Base-by-base conservation (phyloP, 2,113 vertebrate genomes). In the Semicossyphus pulcher region DNA sequence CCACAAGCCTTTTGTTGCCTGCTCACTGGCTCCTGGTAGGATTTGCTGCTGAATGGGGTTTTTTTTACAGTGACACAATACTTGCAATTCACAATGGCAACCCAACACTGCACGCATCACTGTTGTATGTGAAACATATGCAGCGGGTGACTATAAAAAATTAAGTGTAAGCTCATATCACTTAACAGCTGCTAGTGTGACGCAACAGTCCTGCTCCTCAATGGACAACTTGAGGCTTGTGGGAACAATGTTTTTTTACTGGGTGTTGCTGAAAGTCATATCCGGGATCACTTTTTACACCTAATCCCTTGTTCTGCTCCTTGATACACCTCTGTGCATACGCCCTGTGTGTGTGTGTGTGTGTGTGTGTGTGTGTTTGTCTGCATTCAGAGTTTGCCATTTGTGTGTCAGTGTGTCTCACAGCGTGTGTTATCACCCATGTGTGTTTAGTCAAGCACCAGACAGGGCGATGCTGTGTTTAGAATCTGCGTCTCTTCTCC, bases 161-260 rank as follows among this genome's bases (percentile, higher is more conserved):
- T 94, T 90, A 94, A 93, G 89, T 91, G 88, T 91, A 91, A 93
- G 91, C 81, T 91, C 91, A 91, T 93, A 93, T 93, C 90, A 73
- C 72, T 88, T 83, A 81, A 81, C 93, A 94, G 92, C 95, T 95
- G 93, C 77, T 86, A 60, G 73, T 72, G 86, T 92, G 92, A 91
- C 75, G 87, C 51, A 89, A 90, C 68, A 76, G 70, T 34, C 57
- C 45, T 71, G 28, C 48, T 88, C 76, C 78, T 84, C 68, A 78
- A 85, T 81, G 78, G 84, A 89, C 91, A 89, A 91, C 86, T 79
- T 90, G 84, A 92, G 71, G 90, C 82, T 77, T 92, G 90, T 92
- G 88, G 91, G 91, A 92, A 91, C 73, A 48, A 36, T 64, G 72
- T 87, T 89, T 84, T 88, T 85, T 87, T 75, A 81, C 86, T 80